These are phyloP conservation scores for Sarcophaga caerulescens DNA, from an alignment of 2,888 invertebrate species.

Conservation along the genomic window DNA sequence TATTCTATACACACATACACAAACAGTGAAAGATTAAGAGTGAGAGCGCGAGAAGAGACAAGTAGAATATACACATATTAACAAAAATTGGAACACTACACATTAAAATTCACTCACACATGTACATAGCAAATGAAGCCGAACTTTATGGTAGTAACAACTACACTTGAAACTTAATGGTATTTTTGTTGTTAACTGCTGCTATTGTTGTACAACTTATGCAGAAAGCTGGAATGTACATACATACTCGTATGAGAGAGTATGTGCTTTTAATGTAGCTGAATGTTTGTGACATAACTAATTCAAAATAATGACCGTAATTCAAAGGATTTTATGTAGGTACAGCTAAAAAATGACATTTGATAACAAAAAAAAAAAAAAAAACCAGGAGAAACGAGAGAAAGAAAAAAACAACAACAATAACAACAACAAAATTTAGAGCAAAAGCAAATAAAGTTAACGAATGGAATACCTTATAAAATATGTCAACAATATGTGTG, in stretches of 20 bases:
- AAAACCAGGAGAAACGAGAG: slow-evolving; percentile 3
- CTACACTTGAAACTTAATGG: slow-evolving; percentile 20
- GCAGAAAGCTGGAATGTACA: neutral
- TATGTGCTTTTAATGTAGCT: too few species aligned
- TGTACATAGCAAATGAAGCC: slow-evolving; percentile 42
- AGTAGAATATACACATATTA: too few species aligned
- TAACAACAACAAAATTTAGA: neutral
- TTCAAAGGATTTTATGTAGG: slow-evolving; percentile 65
- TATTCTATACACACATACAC: too few species aligned
- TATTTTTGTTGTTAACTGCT: slow-evolving; percentile 27
- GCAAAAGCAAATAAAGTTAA: slow-evolving; percentile 57
- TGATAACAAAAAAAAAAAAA: slow-evolving; percentile 48
- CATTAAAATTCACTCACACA: slow-evolving; percentile 50
- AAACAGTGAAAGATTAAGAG: too few species aligned
- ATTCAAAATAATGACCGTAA: slow-evolving; percentile 68
- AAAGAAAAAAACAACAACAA: too few species aligned
- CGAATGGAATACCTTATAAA: slow-evolving; percentile 61
- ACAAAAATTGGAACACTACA: slow-evolving; percentile 30
- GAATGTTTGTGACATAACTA: slow-evolving; percentile 55
- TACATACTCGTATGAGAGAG: neutral
- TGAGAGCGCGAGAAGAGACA: too few species aligned
- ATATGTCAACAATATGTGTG: slow-evolving; percentile 55
- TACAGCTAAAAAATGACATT: slow-evolving; percentile 58
- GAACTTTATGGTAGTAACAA: slow-evolving; percentile 8
- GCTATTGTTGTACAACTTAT: neutral